phyloP scores from a whole-genome alignment of 2,113 vertebrate genomes.

The Telmatochromis brichardi region DNA sequence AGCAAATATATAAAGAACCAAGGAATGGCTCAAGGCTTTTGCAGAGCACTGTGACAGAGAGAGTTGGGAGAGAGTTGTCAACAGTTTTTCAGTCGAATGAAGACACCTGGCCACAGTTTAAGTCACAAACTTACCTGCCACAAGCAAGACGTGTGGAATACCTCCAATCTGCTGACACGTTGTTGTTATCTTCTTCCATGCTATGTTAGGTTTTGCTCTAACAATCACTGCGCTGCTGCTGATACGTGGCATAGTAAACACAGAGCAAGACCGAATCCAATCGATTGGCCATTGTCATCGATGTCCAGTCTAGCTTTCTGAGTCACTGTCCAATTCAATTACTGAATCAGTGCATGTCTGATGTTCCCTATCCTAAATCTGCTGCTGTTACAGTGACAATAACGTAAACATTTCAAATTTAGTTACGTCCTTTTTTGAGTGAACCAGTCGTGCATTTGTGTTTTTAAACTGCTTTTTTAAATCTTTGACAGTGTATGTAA shows the following conservation, averaged over 20 bases:
- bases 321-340: not conserved
- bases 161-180: not conserved
- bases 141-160: not conserved
- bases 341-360: not conserved
- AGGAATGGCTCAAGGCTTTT: not conserved
- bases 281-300: not conserved
- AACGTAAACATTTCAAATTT: not conserved
- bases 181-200: not conserved
- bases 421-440: not conserved
- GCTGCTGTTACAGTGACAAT: not conserved
- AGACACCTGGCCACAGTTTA: not conserved
- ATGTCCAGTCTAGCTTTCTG: not conserved
- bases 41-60: not conserved
- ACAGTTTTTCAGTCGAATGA: not conserved
- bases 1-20: not conserved
- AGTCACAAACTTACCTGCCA: not conserved
- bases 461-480: not conserved
- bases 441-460: not conserved
- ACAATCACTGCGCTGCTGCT: not conserved
- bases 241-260: not conserved
- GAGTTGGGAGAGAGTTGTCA: not conserved
- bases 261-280: not conserved
- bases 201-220: not conserved
- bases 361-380: not conserved
- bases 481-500: not conserved